Conservation (phyloP, 2,797 vertebrate species). For the Rallus crepitans region DNA sequence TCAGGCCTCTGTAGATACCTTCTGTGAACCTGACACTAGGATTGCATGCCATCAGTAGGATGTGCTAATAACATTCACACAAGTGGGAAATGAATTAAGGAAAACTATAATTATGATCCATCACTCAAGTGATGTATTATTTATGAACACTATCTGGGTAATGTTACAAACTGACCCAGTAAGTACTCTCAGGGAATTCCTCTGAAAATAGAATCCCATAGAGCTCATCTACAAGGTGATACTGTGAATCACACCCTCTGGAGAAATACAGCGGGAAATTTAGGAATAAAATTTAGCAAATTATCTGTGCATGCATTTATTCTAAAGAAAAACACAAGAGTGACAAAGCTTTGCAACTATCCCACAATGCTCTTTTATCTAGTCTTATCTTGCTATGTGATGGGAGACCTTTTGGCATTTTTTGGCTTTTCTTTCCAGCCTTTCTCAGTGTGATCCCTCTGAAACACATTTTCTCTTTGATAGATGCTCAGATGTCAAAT, state of each 20-base stretch:
- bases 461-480: not conserved
- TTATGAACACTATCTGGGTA: not conserved
- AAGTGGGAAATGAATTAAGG: not conserved
- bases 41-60: not conserved
- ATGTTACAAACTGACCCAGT: not conserved
- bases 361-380: not conserved
- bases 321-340: not conserved
- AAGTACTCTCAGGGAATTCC: not conserved
- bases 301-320: not conserved
- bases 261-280: not conserved
- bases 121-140: not conserved
- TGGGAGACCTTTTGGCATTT: not conserved
- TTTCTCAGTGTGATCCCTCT: not conserved
- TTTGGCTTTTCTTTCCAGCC: not conserved
- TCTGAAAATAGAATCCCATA: not conserved
- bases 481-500: not conserved
- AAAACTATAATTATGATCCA: not conserved
- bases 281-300: not conserved
- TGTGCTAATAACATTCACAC: not conserved
- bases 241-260: not conserved
- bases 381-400: not conserved
- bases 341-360: not conserved
- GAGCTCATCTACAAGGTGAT: not conserved
- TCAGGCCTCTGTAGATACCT: not conserved
- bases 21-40: not conserved